A percentile compares a stretch with the other conserved stretches of the same genome.
Conservation (phyloP, 2,113 vertebrate species). For the Peromyscus maniculatus region DNA sequence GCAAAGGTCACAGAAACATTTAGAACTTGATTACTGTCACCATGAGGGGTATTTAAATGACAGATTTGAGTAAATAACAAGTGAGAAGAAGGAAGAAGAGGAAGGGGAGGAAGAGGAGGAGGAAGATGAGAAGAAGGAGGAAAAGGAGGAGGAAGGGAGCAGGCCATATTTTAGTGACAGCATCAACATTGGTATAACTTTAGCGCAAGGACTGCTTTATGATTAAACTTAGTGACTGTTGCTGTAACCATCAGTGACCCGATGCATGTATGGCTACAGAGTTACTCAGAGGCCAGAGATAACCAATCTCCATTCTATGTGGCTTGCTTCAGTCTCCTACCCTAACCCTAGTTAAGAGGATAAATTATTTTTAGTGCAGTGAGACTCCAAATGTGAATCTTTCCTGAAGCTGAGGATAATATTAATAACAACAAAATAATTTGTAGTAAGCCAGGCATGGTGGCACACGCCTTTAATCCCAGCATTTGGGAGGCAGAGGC, state of each 20-base stretch:
- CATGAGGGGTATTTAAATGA: not conserved
- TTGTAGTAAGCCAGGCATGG: not conserved
- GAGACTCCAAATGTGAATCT: not conserved
- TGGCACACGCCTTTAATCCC: not conserved
- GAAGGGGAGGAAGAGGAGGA: not conserved
- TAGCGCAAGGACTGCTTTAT: not conserved
- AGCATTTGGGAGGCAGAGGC: not conserved
- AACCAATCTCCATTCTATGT: not conserved
- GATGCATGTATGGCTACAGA: not conserved
- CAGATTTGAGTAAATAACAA: not conserved
- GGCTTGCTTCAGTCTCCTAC: not conserved
- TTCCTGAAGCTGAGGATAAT: not conserved
- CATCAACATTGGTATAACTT: not conserved
- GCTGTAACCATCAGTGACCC: not conserved
- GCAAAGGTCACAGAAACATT: conserved; percentile 5
- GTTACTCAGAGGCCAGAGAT: not conserved
- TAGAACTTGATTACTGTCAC: not conserved
- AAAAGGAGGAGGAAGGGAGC: not conserved
- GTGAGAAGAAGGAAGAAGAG: not conserved
- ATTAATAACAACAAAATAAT: not conserved
- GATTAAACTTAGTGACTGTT: not conserved
- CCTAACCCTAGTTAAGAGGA: not conserved
- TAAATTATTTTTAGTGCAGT: not conserved
- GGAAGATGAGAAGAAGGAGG: not conserved
- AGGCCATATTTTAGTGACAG: not conserved